A percentile compares a stretch with the other conserved stretches of the same genome.
These are phyloP conservation scores for Microlaimidae sp. DNA, from an alignment of 2,888 invertebrate genomes.

Conservation along the genomic window DNA sequence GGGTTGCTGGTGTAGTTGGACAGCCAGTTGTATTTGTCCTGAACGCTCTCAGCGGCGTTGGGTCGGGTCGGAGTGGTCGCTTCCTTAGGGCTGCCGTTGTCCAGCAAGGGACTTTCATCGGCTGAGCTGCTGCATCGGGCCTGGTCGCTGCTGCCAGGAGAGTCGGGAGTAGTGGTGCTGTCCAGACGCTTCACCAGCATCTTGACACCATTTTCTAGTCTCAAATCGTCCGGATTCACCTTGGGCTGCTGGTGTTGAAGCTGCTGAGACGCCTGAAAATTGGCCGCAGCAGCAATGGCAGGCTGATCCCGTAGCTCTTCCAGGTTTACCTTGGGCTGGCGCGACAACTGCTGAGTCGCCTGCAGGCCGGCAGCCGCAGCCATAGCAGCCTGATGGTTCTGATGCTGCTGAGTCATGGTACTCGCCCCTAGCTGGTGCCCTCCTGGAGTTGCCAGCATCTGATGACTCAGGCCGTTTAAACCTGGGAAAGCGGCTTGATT, in stretches of 20 bases:
- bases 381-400: no score
- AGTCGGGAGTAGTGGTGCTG: constrained; percentile 10
- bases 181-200: no score
- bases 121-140: neutral
- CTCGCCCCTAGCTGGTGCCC: no score
- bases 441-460: neutral
- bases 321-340: no score
- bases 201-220: no score
- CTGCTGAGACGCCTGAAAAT: neutral
- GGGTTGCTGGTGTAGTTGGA: constrained; percentile 10
- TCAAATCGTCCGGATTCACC: no score
- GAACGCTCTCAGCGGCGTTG: neutral
- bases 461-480: neutral
- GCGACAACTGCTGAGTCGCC: neutral
- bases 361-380: neutral
- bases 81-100: neutral
- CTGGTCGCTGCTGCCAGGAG: constrained; percentile 1
- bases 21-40: constrained; percentile 10
- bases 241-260: neutral
- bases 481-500: neutral
- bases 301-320: neutral
- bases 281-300: neutral
- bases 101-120: neutral
- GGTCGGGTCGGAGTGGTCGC: neutral
- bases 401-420: no score